Percentiles rank a stretch among this genome's conserved stretches.
These are phyloP conservation scores for Cephus pygmeus DNA, from an alignment of 2,888 invertebrate species.

Conservation along the genomic window DNA sequence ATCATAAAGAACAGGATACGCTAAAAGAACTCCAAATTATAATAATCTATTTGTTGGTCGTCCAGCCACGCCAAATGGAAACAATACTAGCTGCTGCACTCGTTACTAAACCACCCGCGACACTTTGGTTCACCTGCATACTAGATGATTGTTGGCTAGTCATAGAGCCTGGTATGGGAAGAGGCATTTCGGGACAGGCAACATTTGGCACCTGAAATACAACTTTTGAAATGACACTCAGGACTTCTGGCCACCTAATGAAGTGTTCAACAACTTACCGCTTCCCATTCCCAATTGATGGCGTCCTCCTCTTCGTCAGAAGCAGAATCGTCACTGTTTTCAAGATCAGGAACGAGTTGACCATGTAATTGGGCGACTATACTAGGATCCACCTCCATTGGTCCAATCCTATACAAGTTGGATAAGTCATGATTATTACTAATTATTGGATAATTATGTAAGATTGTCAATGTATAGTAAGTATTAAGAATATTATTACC, in stretches of 20 bases:
- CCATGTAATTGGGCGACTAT: conserved; percentile 74
- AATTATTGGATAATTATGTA: conserved; percentile 1
- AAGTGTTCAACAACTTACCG: conserved; percentile 67
- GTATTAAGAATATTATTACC: conserved; percentile 66
- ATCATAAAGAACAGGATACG: neutral
- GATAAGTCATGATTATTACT: conserved; percentile 10
- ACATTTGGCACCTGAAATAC: conserved; percentile 68
- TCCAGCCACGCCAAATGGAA: conserved; percentile 84
- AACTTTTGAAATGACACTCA: conserved; percentile 1
- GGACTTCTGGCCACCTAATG: neutral
- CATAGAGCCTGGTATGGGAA: conserved; percentile 60
- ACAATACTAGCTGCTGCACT: conserved; percentile 86
- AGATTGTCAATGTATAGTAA: conserved; percentile 1
- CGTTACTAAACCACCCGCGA: conserved; percentile 81
- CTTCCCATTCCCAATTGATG: conserved; percentile 84
- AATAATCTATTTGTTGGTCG: conserved; percentile 68
- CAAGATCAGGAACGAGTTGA: conserved; percentile 72
- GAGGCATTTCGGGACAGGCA: conserved; percentile 68
- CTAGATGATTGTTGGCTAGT: conserved; percentile 57
- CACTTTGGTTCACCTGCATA: conserved; percentile 67
- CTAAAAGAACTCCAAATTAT: neutral
- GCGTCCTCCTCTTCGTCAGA: conserved; percentile 79
- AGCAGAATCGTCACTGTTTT: conserved; percentile 74
- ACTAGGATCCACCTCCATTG: conserved; percentile 71
- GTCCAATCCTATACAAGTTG: conserved; percentile 69